These are phyloP conservation scores for Esperia sulphurella DNA, from an alignment of 2,888 invertebrate species.

Conservation along the genomic window DNA sequence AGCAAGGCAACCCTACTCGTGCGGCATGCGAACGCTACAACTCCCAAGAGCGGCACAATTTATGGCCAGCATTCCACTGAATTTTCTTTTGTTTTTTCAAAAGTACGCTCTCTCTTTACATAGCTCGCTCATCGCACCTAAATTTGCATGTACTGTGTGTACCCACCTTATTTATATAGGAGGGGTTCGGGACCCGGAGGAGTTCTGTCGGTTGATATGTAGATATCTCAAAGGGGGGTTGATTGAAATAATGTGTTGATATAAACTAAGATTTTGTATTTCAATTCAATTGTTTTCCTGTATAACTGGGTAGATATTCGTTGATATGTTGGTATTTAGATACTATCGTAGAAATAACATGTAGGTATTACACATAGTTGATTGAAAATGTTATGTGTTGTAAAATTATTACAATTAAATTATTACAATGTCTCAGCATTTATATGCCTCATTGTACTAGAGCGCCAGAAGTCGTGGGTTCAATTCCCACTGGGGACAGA, in stretches of 20 bases:
- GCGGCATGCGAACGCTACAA: constrained; percentile 65
- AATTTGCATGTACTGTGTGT: too few species aligned
- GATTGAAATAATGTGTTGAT: not conserved
- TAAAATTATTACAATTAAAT: too few species aligned
- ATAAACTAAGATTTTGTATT: not conserved
- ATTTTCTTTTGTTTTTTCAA: constrained; percentile 73
- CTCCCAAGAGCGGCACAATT: constrained; percentile 71
- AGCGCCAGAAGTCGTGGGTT: too few species aligned
- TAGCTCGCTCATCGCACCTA: constrained; percentile 9
- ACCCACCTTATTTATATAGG: not conserved
- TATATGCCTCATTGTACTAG: too few species aligned
- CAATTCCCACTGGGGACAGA: too few species aligned
- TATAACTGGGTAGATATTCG: too few species aligned
- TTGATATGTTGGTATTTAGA: too few species aligned
- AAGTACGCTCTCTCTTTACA: constrained; percentile 45
- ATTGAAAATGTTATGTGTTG: too few species aligned
- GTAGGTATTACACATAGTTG: too few species aligned
- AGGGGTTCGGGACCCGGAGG: not conserved
- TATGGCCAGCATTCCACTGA: constrained; percentile 70
- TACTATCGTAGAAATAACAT: too few species aligned
- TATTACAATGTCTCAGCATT: too few species aligned
- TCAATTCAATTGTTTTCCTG: too few species aligned
- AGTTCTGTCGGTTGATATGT: constrained; percentile 2
- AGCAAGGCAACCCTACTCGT: constrained; percentile 40
- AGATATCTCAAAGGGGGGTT: not conserved